phyloP scores from a whole-genome alignment of 2,888 invertebrate species.

The Drosophila gaucha region DNA sequence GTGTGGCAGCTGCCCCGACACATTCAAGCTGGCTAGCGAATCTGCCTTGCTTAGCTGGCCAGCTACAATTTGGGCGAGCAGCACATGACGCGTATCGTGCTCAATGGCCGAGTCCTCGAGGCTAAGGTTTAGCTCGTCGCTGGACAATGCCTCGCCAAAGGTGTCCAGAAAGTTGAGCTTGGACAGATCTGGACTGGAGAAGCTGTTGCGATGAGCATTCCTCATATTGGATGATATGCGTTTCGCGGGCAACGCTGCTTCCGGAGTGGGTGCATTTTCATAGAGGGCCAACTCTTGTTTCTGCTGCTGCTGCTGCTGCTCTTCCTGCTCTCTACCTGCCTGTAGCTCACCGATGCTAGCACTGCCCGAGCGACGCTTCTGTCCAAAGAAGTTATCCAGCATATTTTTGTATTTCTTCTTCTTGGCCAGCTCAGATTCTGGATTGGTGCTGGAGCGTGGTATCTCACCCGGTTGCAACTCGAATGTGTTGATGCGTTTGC shows the following conservation, averaged over 20 bases:
- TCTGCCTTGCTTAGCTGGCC: constrained; percentile 56
- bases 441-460: constrained; percentile 83
- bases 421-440: constrained; percentile 83
- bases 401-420: constrained; percentile 83
- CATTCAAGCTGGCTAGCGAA: constrained; percentile 79
- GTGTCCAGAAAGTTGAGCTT: constrained; percentile 81
- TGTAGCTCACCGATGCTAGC: constrained; percentile 72
- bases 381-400: constrained; percentile 81
- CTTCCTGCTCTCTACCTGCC: constrained; percentile 36
- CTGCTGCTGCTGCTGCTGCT: constrained; percentile 11
- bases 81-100: constrained; percentile 35
- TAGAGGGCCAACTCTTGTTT: constrained; percentile 37
- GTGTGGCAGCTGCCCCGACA: constrained; percentile 82
- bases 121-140: constrained; percentile 67
- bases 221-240: constrained; percentile 33
- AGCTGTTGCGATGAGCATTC: constrained; percentile 83
- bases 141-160: constrained; percentile 71
- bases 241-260: constrained; percentile 24
- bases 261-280: constrained; percentile 67
- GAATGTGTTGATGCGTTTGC: constrained; percentile 83
- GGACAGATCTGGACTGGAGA: constrained; percentile 84
- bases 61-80: constrained; percentile 43
- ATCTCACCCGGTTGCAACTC: constrained; percentile 73
- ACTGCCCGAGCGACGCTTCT: constrained; percentile 72
- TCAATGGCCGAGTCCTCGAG: constrained; percentile 73